Evolutionary conservation across 2,113 vertebrate species (phyloP).

Genomic region (Rhinopomastus cyanomelas): DNA sequence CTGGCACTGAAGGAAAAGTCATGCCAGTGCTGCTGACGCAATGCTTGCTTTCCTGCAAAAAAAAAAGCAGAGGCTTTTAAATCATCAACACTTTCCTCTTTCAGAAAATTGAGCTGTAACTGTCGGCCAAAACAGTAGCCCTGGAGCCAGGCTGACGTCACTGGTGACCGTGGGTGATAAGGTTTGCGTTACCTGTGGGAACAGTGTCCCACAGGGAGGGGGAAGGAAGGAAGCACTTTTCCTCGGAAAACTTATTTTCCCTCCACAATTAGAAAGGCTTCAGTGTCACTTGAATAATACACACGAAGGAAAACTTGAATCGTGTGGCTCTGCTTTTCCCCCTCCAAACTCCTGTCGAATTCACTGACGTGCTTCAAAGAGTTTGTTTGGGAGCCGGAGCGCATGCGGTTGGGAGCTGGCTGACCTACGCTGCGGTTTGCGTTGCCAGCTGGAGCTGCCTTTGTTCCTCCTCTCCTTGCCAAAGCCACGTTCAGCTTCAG

Average conservation of each 20-base stretch:
- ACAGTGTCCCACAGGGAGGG: background rate
- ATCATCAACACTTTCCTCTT: background rate
- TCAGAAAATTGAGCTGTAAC: background rate
- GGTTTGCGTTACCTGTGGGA: background rate
- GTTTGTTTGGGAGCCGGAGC: background rate
- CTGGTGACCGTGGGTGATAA: background rate
- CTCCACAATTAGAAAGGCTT: background rate
- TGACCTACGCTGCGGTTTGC: background rate
- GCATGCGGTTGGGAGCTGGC: background rate
- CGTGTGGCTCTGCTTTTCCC: background rate
- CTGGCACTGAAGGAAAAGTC: background rate
- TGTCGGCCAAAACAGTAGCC: background rate
- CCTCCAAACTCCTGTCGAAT: background rate
- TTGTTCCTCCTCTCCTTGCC: constrained; percentile 15
- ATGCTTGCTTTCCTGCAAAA: background rate
- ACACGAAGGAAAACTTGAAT: background rate
- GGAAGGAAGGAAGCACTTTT: background rate
- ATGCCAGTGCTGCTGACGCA: background rate
- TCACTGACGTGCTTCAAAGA: background rate
- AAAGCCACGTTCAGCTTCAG: constrained; percentile 23
- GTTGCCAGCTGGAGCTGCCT: constrained; percentile 1
- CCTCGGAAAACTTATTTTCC: background rate
- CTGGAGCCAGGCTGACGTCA: constrained; percentile 6
- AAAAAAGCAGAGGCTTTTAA: background rate
- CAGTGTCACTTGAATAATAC: background rate